A percentile compares a stretch with the other conserved stretches of the same genome.
phyloP scores from a whole-genome alignment of 2,888 invertebrate genomes.

The Heliconius ethilla region DNA sequence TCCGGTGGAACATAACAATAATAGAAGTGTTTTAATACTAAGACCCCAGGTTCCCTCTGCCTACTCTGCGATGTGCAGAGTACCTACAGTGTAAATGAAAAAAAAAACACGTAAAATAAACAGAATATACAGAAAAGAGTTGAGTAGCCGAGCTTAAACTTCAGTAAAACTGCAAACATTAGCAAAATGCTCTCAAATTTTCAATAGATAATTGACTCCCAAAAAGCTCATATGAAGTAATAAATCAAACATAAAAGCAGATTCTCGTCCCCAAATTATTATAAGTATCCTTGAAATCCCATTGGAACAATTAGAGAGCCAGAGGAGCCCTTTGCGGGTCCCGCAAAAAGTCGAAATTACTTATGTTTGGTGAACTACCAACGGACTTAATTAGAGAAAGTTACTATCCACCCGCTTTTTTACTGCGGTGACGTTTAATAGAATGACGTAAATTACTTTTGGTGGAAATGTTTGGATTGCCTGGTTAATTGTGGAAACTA shows the following conservation, averaged over 20 bases:
- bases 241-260: conserved; percentile 35
- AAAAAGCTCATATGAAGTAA: conserved; percentile 24
- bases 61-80: too few species aligned
- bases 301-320: conserved; percentile 45
- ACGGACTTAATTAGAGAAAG: conserved; percentile 48
- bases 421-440: conserved; percentile 41
- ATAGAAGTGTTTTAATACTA: too few species aligned
- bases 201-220: neutral
- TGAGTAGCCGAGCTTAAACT: neutral
- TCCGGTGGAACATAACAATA: too few species aligned
- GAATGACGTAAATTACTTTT: conserved; percentile 37
- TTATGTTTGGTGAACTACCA: conserved; percentile 47
- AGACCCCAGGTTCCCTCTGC: too few species aligned
- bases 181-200: conserved; percentile 9
- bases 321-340: conserved; percentile 39
- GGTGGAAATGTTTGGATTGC: neutral
- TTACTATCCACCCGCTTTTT: conserved; percentile 44
- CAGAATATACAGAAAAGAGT: too few species aligned
- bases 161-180: neutral
- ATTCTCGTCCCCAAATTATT: conserved; percentile 36
- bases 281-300: conserved; percentile 33
- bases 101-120: too few species aligned
- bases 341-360: conserved; percentile 49
- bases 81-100: too few species aligned
- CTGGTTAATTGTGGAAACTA: conserved; percentile 5